Percentiles rank a stretch among this genome's conserved stretches.
phyloP scores from a whole-genome alignment of 2,797 vertebrate genomes.

The Carduelis carduelis region DNA sequence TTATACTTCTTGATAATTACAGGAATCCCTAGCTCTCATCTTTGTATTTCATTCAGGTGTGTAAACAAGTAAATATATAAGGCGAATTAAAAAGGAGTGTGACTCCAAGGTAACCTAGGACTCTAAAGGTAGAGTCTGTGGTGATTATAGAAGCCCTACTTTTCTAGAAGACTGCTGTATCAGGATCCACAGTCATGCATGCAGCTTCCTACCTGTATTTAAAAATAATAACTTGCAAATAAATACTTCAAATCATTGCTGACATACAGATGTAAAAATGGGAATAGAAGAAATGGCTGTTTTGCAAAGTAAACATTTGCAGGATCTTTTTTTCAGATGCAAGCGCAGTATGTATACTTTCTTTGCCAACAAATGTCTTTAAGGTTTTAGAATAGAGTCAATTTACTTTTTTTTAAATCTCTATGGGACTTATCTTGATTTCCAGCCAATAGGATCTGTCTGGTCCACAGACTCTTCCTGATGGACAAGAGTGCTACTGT shows the following conservation, averaged over 20 bases:
- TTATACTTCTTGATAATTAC: not conserved
- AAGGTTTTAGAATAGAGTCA: not conserved
- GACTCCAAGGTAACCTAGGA: not conserved
- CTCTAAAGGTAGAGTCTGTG: not conserved
- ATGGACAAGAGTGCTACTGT: constrained; percentile 37
- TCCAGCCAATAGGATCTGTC: constrained; percentile 7
- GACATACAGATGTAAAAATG: not conserved
- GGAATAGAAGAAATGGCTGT: not conserved
- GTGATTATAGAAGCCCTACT: not conserved
- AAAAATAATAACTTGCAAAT: not conserved
- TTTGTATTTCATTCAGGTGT: not conserved
- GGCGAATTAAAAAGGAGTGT: not conserved
- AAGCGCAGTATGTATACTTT: not conserved
- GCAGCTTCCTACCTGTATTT: not conserved
- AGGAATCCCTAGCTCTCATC: not conserved
- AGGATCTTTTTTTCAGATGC: not conserved
- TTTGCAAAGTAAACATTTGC: not conserved
- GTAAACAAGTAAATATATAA: not conserved
- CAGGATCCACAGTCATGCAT: not conserved
- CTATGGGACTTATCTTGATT: constrained; percentile 16
- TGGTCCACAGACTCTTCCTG: constrained; percentile 13
- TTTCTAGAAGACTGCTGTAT: not conserved
- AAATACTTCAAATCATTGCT: not conserved
- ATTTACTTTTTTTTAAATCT: not conserved
- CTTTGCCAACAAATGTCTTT: constrained; percentile 23